Evolutionary conservation across 2,888 invertebrate genomes (phyloP), one percentile per base, ranked within the genome.

Genomic region (Gisinianus flammeolus): DNA sequence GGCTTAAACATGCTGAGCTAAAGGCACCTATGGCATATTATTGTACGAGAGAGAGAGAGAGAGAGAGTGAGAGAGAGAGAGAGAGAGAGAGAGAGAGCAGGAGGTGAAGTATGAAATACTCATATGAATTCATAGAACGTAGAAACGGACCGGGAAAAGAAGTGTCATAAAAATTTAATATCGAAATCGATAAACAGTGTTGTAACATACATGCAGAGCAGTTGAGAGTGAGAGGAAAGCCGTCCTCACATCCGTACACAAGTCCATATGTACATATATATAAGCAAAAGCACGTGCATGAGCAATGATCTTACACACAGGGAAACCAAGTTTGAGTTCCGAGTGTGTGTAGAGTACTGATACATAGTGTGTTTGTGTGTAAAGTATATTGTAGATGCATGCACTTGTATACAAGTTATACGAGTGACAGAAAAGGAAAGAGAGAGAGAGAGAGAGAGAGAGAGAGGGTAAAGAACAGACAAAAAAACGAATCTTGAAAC

Each of bases 161-260:
- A 80, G 80, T 80, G 80, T 78, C 80, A 80, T 80, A 80, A 80
- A 80, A 80, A 80, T 80, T 80, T 80, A 80, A 80, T 80, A 80
- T 80, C 77, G 80, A 76, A 80, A 80, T 80, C 80, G 80, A 80
- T 80, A 80, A 79, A 78, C 79, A 79, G 77, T 77, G 78, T 78
- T 80, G 80, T 78, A 80, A 72, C 78, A 70, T 80, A 80, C 73
- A 80, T 75, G 76, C 75, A 78, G 80, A 77, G 78, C 73, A 80
- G 70, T 66, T 56, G 69, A 74, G 56, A 35, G 54, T 33, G 73
- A 73, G 3, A 16, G 44, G 8, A 44, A 6, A 44, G 44, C 22
- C 22, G 30, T 71, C 58, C 56, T 71, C 71, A 24, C 69, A 22
- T 44, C 69, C 44, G 19, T 22, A 24, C 52, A 44, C 44, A 44